A percentile compares a stretch with the other conserved stretches of the same genome.
Conservation (phyloP, 2,888 invertebrate species). For the Synanthedon formicaeformis region DNA sequence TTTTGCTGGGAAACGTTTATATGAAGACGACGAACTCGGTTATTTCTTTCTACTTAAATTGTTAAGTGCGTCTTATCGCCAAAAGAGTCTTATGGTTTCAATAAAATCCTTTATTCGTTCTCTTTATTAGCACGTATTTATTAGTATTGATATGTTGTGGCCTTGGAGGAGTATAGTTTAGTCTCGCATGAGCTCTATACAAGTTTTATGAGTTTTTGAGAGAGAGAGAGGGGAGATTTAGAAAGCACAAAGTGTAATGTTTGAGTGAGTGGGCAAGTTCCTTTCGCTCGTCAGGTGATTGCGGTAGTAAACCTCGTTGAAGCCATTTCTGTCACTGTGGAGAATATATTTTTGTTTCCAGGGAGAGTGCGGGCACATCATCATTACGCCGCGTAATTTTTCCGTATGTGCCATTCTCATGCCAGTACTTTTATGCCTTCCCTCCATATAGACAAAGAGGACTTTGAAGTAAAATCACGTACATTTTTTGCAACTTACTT, state of each 20-base stretch:
- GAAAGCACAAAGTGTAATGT: conserved; percentile 1
- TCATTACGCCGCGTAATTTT: conserved; percentile 69
- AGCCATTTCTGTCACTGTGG: conserved; percentile 60
- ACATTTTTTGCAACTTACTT: conserved; percentile 72
- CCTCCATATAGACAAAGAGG: conserved; percentile 70
- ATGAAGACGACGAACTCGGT: too few species aligned
- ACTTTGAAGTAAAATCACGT: conserved; percentile 72
- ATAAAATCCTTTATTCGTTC: too few species aligned
- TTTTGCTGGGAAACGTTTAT: too few species aligned
- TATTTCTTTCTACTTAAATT: too few species aligned
- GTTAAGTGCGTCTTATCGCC: too few species aligned
- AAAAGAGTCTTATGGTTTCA: too few species aligned
- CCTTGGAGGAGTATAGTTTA: too few species aligned
- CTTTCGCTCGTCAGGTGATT: conserved; percentile 6
- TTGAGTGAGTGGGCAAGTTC: conserved; percentile 23
- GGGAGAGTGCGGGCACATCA: conserved; percentile 64
- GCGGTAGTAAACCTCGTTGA: conserved; percentile 43
- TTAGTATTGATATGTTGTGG: too few species aligned
- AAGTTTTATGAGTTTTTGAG: too few species aligned
- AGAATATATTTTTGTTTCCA: conserved; percentile 62
- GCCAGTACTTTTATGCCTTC: conserved; percentile 66
- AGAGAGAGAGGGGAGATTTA: too few species aligned
- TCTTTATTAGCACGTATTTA: too few species aligned
- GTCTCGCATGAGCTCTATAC: too few species aligned
- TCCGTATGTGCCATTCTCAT: conserved; percentile 65